These are phyloP conservation scores for Ophiodon elongatus DNA, from an alignment of 2,113 vertebrate genomes.

Conservation along the genomic window DNA sequence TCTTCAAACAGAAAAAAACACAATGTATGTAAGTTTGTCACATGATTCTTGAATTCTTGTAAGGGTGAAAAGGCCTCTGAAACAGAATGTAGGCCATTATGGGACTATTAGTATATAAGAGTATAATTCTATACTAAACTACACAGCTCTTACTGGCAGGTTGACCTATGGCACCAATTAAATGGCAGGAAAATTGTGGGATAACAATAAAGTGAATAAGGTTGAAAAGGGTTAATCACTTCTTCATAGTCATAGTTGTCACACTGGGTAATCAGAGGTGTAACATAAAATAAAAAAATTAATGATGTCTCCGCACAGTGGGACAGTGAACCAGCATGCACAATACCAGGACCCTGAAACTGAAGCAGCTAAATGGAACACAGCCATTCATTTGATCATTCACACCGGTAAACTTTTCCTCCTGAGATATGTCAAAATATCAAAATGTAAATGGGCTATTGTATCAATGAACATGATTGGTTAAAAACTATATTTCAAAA, in stretches of 20 bases:
- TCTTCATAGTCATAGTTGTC: background rate
- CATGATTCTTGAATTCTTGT: background rate
- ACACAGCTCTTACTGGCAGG: background rate
- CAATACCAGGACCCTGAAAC: background rate
- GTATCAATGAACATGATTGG: background rate
- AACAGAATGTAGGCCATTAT: background rate
- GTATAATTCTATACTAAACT: background rate
- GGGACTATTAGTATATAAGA: too few relatives aligned
- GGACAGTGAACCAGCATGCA: background rate
- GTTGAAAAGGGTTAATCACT: background rate
- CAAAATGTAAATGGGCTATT: background rate
- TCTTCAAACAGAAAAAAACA: constrained; percentile 2
- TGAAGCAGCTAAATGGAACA: background rate
- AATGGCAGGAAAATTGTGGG: background rate
- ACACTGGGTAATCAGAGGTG: background rate
- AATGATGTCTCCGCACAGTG: background rate
- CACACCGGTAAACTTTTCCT: background rate
- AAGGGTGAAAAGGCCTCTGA: background rate
- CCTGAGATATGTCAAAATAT: background rate
- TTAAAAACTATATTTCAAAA: background rate
- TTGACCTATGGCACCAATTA: background rate
- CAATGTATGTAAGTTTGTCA: background rate
- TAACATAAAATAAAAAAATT: background rate
- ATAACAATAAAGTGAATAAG: background rate
- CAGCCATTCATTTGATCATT: background rate